These are phyloP conservation scores for Drosophila sturtevanti DNA, from an alignment of 1,140 invertebrate species.

Conservation along the genomic window DNA sequence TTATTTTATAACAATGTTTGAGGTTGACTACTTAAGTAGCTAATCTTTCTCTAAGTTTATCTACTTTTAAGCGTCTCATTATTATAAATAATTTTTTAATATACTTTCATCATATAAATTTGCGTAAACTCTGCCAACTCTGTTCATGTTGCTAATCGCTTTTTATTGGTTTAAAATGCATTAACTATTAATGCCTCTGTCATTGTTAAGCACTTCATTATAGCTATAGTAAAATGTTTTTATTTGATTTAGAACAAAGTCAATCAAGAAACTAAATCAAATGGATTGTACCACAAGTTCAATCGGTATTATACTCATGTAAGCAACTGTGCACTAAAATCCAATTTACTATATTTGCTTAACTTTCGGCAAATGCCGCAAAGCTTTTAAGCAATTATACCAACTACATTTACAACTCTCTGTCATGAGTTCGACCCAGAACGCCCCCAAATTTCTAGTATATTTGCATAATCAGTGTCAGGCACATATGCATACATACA, in stretches of 20 bases:
- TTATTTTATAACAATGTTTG: too few relatives aligned
- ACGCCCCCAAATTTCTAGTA: slow-evolving; percentile 37
- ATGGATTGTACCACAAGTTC: background rate
- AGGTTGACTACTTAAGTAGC: too few relatives aligned
- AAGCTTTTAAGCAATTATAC: slow-evolving; percentile 16
- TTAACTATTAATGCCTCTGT: too few relatives aligned
- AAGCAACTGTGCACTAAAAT: slow-evolving; percentile 8
- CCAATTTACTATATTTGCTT: slow-evolving; percentile 13
- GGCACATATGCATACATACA: slow-evolving; percentile 1
- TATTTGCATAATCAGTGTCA: slow-evolving; percentile 59
- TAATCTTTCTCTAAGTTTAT: too few relatives aligned
- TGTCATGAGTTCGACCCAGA: background rate
- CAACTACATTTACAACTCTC: slow-evolving; percentile 1
- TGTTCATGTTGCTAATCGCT: too few relatives aligned
- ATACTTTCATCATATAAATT: too few relatives aligned
- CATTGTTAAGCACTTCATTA: too few relatives aligned
- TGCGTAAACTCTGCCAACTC: too few relatives aligned
- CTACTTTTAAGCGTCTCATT: too few relatives aligned
- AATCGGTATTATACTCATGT: slow-evolving; percentile 3
- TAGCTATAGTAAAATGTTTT: background rate
- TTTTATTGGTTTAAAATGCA: too few relatives aligned
- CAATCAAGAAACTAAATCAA: background rate
- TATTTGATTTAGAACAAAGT: background rate
- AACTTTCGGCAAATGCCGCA: slow-evolving; percentile 12
- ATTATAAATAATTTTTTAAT: too few relatives aligned